Base-by-base conservation (phyloP, 35 echinoderm and acorn worm genomes). In the Strongylocentrotus purpuratus region DNA sequence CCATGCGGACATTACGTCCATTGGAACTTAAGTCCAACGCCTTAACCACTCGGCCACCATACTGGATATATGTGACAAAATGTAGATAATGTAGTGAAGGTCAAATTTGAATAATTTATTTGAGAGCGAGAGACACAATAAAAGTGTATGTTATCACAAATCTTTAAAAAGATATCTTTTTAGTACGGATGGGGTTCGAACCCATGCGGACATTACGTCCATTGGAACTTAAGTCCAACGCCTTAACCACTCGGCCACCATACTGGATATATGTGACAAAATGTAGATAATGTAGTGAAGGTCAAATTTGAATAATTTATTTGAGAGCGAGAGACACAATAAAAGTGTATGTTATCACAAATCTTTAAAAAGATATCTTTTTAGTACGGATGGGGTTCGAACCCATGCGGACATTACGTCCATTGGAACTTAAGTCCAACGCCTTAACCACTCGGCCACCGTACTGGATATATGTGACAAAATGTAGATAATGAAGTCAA, bases 361-460 rank as follows among this genome's bases (percentile, higher is more conserved):
- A 41, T 41, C 35, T 41, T 41, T 3, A 41, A 41, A 78, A 94
- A 87, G 86, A 95, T 92, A 85, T 15, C 78, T 87, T 12, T n/a
- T 41, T 96, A 97, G 95, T 95, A 97, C 92, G 95, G 96, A 94
- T 97, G 98, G 98, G 98, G 96, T 97, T 97, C 98, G 98, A 99
- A 99, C 98, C 98, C 98, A 99, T 94, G 97, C 95, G 96, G 98
- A 97, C 98, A 97, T 93, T 97, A 95, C 96, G 98, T 97, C 98
- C 98, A 99, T 99, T 99, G 95, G 98, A 99, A 99, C 98, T 99
- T 99, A 99, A 99, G 98, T 97, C 98, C 96, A 99, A 99, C 98
- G 98, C 98, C 98, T 99, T 99, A 99, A 99, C 98, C 98, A 99
- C 98, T 99, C 98, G 98, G 97, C 97, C 97, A 97, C 96, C 95